These are phyloP conservation scores for Cyphomyrus plagiostoma DNA, from an alignment of 2,113 vertebrate species.

Conservation along the genomic window DNA sequence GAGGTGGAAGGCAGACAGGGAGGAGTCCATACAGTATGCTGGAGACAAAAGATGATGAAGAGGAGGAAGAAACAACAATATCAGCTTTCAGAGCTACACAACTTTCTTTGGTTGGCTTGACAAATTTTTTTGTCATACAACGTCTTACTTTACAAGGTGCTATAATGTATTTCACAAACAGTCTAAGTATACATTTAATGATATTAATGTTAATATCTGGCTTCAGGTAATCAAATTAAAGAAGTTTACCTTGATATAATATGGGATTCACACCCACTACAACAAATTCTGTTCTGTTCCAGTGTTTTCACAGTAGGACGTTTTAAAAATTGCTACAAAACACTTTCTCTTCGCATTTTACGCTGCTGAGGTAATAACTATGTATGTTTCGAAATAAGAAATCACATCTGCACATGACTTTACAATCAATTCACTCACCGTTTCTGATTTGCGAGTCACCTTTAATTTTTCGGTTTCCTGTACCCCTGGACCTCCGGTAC, in stretches of 20 bases:
- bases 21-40: background rate
- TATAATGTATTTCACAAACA: background rate
- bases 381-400: background rate
- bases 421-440: constrained; percentile 59
- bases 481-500: constrained; percentile 45
- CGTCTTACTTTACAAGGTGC: background rate
- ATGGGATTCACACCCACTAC: background rate
- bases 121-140: background rate
- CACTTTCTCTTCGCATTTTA: background rate
- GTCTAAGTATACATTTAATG: background rate
- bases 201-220: background rate
- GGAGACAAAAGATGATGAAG: background rate
- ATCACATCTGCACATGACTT: background rate
- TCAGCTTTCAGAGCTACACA: constrained; percentile 30
- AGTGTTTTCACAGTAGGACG: too few species aligned
- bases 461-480: constrained; percentile 64
- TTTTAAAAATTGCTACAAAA: background rate
- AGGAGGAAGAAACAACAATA: constrained; percentile 21
- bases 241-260: background rate
- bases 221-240: background rate
- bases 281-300: background rate
- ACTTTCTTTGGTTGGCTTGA: background rate
- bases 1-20: constrained; percentile 22
- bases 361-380: background rate
- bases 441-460: constrained; percentile 63